Evolutionary conservation across 2,113 vertebrate species (phyloP).

Genomic region (Cranoglanis bouderius): DNA sequence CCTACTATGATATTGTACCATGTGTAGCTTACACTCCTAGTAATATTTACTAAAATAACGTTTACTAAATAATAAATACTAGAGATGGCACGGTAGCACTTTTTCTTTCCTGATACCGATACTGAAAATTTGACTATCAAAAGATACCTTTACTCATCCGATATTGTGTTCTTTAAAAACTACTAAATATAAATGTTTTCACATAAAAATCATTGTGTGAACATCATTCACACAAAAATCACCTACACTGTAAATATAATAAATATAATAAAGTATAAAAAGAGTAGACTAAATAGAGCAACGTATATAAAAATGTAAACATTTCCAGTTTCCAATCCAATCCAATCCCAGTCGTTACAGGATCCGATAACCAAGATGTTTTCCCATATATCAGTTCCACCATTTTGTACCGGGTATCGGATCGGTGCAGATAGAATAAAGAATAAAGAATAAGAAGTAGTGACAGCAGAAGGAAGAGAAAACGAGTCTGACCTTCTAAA

Average conservation of each 20-base stretch:
- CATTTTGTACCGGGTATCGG: background rate
- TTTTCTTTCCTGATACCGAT: background rate
- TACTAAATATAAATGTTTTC: too few species aligned
- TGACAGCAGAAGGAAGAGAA: background rate
- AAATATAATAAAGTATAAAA: background rate
- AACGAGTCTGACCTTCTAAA: constrained; percentile 25
- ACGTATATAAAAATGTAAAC: background rate
- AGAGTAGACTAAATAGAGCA: too few species aligned
- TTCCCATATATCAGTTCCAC: background rate
- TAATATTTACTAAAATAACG: background rate
- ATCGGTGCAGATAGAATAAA: background rate
- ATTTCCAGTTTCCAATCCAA: background rate
- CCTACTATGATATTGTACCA: background rate
- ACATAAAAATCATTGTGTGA: too few species aligned
- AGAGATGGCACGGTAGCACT: background rate
- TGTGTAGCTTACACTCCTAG: background rate
- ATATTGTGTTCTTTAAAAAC: background rate
- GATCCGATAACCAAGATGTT: background rate
- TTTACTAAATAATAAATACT: background rate
- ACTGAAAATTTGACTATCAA: background rate
- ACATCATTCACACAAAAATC: background rate
- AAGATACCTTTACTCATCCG: background rate
- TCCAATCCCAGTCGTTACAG: background rate
- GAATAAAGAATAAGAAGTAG: background rate
- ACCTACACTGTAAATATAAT: background rate